Base-by-base conservation (phyloP, 2,888 invertebrate species). In the Sinhomidia bicolor region DNA sequence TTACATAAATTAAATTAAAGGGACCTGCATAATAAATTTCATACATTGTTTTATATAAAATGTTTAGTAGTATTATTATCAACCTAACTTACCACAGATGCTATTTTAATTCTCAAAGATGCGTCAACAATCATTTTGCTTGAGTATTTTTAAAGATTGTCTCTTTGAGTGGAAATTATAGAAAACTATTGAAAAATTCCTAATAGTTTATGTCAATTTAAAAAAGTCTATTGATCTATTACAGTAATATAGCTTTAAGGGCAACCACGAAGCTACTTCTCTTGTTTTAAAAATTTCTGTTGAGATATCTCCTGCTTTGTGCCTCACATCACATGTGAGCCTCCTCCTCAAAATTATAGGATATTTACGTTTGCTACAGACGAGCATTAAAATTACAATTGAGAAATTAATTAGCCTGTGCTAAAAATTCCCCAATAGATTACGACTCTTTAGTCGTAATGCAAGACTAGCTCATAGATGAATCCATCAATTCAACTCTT, bases 51-150 rank as follows among this genome's bases (percentile, higher is more conserved):
- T 76, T 26, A 57, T 62, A 47, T 26, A 2, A 51, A 57, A 57
- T 57, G 23, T 14, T 14, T n/a, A n/a, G n/a, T n/a, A n/a, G n/a
- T n/a, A n/a, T n/a, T n/a, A n/a, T 17, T 62, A 47, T 62, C 14
- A 32, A 51, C 80, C 79, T 80, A 84, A 84, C 83, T 89, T 90
- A 90, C 89, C 89, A 90, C 88, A 26, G 89, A 88, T 76, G 83
- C 79, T 85, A 88, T 62, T 85, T 90, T 90, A 47, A 90, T 84
- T 82, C 85, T 90, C 36, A 85, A 23, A 26, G 89, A 83, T 54
- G 82, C 76, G 78, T 88, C 88, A 82, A 88, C 83, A 88, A 82
- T 78, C 88, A 88, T 88, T 68, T 78, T 88, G 83, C 7, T 81
- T 87, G 57, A 76, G 17, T 62, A 41, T 51, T n/a, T 17, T 32